Percentiles rank a stretch among this genome's conserved stretches.
These are phyloP conservation scores for Nomada hirtipes DNA, from an alignment of 2,888 invertebrate species.

Conservation along the genomic window DNA sequence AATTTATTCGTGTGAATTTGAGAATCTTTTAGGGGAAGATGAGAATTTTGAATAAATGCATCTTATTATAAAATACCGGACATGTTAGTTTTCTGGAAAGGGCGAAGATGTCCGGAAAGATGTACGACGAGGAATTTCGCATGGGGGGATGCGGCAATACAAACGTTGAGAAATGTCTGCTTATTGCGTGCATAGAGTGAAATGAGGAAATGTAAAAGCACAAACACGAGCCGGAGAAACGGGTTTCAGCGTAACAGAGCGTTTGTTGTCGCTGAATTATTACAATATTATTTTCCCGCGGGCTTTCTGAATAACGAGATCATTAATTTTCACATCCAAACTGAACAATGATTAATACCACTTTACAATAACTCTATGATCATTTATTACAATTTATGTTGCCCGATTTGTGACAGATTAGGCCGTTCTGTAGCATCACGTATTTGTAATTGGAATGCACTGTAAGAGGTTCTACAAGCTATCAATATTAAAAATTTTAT, in stretches of 20 bases:
- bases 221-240: constrained; percentile 8
- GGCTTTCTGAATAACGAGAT: background rate
- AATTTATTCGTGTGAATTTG: background rate
- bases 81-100: background rate
- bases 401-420: no score
- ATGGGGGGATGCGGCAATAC: constrained; percentile 32
- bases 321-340: background rate
- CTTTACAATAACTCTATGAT: background rate
- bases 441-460: no score
- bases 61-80: background rate
- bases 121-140: constrained; percentile 6
- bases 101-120: constrained; percentile 9
- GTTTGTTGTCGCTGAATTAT: constrained; percentile 11
- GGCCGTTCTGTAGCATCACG: no score
- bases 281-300: constrained; percentile 8
- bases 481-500: no score
- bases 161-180: constrained; percentile 27
- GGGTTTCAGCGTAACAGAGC: background rate
- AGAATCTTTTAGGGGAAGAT: background rate
- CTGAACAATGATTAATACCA: background rate
- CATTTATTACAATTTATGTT: no score
- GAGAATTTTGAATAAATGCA: background rate
- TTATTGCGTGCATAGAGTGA: constrained; percentile 18
- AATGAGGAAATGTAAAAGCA: constrained; percentile 58
- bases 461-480: no score